Conservation (phyloP, 2,797 vertebrate species). For the Taenioides sp. region DNA sequence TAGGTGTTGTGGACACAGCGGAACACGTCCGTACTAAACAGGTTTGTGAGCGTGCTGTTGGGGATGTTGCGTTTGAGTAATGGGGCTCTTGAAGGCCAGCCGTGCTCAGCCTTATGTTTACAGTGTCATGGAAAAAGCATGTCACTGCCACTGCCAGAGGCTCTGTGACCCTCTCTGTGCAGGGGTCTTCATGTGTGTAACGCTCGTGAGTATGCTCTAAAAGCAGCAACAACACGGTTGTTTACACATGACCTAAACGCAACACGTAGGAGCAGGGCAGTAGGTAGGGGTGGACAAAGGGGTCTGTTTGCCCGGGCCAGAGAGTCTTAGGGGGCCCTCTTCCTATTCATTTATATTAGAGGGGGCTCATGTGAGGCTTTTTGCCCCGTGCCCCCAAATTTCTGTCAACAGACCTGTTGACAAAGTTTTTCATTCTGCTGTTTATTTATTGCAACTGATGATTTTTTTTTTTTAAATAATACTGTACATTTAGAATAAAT, state of each 20-base stretch:
- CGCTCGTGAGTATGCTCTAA: background rate
- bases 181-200: background rate
- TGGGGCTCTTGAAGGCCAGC: background rate
- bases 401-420: too few species aligned
- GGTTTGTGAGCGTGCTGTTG: conserved; percentile 7
- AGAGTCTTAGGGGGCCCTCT: too few species aligned
- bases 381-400: too few species aligned
- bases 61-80: conserved; percentile 13
- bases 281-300: too few species aligned
- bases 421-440: too few species aligned
- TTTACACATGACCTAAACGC: background rate
- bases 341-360: too few species aligned
- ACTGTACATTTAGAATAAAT: too few species aligned
- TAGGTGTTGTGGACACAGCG: conserved; percentile 9
- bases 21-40: conserved; percentile 2
- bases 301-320: too few species aligned
- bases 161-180: background rate
- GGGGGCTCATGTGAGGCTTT: too few species aligned
- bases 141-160: background rate
- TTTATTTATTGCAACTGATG: too few species aligned
- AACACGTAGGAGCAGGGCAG: too few species aligned
- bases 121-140: conserved; percentile 7
- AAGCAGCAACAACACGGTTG: background rate
- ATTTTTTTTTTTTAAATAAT: too few species aligned
- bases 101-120: conserved; percentile 3